Conservation (phyloP, 1,140 invertebrate species). For the Drosophila kurseongensis region DNA sequence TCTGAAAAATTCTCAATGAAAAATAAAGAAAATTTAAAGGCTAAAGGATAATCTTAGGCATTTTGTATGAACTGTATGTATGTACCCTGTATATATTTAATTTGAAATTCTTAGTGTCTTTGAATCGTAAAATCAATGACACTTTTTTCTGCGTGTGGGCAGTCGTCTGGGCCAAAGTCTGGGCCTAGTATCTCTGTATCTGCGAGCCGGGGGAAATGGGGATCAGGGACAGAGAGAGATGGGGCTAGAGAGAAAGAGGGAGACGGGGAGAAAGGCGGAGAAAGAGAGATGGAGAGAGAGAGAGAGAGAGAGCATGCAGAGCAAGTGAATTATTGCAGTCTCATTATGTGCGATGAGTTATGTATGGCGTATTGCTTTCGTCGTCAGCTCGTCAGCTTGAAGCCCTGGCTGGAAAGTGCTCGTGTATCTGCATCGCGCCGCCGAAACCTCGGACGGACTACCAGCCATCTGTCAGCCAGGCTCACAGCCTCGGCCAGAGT, state of each 20-base stretch:
- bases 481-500: constrained; percentile 25
- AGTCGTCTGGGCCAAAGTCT: constrained; percentile 2
- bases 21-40: too few relatives aligned
- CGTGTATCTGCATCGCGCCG: constrained; percentile 75
- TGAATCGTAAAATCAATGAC: neutral
- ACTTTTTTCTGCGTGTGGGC: constrained; percentile 13
- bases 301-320: constrained; percentile 71
- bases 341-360: constrained; percentile 85
- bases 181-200: constrained; percentile 10
- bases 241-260: constrained; percentile 25
- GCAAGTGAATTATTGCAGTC: constrained; percentile 84
- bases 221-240: neutral
- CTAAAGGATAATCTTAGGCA: too few relatives aligned
- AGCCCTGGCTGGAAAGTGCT: constrained; percentile 62
- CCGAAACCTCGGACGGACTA: constrained; percentile 54
- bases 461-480: constrained; percentile 67
- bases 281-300: constrained; percentile 28
- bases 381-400: constrained; percentile 73
- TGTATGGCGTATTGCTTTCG: constrained; percentile 84
- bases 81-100: too few relatives aligned
- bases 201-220: constrained; percentile 10
- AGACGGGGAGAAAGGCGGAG: constrained; percentile 34
- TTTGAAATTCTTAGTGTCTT: too few relatives aligned
- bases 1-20: too few relatives aligned
- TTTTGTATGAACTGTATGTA: too few relatives aligned